Base-by-base conservation (phyloP, 2,113 vertebrate genomes). In the Meleagris gallopavo region DNA sequence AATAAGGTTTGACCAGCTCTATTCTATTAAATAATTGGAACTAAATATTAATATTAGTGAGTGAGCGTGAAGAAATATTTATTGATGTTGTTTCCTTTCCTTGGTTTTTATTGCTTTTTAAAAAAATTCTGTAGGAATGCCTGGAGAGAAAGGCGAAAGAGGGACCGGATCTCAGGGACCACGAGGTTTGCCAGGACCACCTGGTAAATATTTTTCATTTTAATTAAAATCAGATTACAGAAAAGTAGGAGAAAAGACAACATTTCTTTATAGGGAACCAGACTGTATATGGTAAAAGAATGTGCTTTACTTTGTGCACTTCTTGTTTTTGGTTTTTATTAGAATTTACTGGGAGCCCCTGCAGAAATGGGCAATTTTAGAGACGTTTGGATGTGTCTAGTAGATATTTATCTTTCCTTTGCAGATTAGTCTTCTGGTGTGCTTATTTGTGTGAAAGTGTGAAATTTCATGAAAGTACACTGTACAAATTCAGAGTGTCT, bases 131-230 rank as follows among this genome's bases (percentile, higher is more conserved):
- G 21, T 97, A 99, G 99, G 99, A 81, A 92, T 97, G 25, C 83
- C 98, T 38, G 99, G 99, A 97, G 99, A 99, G 97, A 99, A 99
- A 88, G 99, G 99, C 0, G 99, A 99, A 64, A 97, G 98, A 96
- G 99, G 98, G 22, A 96, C 97, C 34, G 99, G 99, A 94, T 98
- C 98, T 94, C 98, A 98, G 96, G 99, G 99, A 96, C 97, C 98
- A 18, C 97, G 98, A 97, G 99, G 99, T 78, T 97, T 97, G 27
- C 96, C 90, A 5, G 99, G 99, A 81, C 98, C 99, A 25, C 97
- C 99, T 95, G 99, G 99, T 99, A 97, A 67, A 95, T 98, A 92
- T 72, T 57, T 92, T 76, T 60, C 22, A 7, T 65, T 95, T 73
- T 36, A 57, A n/a, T 70, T 54, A 73, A 58, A 6, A 79, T 90